Base-by-base conservation (phyloP, 2,113 vertebrate species). In the Colossoma macropomum region DNA sequence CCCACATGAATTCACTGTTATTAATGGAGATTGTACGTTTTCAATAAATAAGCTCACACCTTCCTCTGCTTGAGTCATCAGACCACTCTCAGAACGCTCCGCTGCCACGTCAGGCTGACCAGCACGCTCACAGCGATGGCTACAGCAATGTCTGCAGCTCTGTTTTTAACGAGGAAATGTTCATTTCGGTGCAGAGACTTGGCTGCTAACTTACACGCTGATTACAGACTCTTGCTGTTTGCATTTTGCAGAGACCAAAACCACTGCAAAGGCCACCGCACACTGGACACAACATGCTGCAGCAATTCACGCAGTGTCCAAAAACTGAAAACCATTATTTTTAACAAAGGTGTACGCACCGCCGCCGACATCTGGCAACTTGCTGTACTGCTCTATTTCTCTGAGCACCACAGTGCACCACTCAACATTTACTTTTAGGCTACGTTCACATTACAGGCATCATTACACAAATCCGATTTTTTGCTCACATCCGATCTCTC, bases 11-110 rank as follows among this genome's bases (percentile, higher is more conserved):
- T 60, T 32, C 48, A 71, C 62, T 68, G 62, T 79, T 71, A 71
- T 71, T 60, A 80, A 41, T 21, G 52, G 32, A 28, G 34, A 71
- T n/a, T 72, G 32, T 66, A 30, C 25, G 21, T 78, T 71, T 80
- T 80, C 10, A 8, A 45, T 60, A 48, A 59, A 45, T n/a, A 72
- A 19, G 16, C 66, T 60, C 54, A 45, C 41, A 80, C 34, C 38
- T 80, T 52, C 27, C 54, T 80, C 68, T 10, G 56, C 17, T 21
- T 8, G n/a, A 25, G 41, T 60, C 21, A 80, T 48, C 19, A 45
- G 34, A 45, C 17, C 68, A 10, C 38, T 80, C 19, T 13, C 12
- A 62, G 41, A 73, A n/a, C 34, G 45, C 34, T 72, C 19, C 32
- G 27, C 10, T 28, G 17, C 25, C 50, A 79, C 28, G 23, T 54